Evolutionary conservation across 1,140 invertebrate genomes (phyloP).

Genomic region (Dendroctonus ponderosae): DNA sequence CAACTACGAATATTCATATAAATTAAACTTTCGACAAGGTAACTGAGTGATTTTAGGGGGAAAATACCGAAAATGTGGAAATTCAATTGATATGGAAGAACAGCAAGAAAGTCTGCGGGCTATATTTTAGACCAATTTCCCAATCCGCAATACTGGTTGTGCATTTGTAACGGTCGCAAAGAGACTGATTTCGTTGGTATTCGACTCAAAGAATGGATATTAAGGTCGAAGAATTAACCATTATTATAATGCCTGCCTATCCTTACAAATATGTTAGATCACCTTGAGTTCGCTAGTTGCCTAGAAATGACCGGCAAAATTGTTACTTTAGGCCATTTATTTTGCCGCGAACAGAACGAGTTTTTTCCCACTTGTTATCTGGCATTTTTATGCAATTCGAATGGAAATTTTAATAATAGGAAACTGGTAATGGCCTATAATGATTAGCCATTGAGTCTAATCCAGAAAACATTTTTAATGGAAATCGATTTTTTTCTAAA

Average conservation of each 20-base stretch:
- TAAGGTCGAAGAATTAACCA: slow-evolving; percentile 42
- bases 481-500: too few relatives aligned
- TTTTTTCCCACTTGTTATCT: too few relatives aligned
- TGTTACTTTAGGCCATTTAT: slow-evolving; percentile 43
- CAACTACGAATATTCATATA: too few relatives aligned
- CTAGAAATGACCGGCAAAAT: slow-evolving; percentile 43
- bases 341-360: slow-evolving; percentile 24
- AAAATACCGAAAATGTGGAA: too few relatives aligned
- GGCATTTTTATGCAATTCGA: not conserved
- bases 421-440: not conserved
- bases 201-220: slow-evolving; percentile 44
- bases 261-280: slow-evolving; percentile 47
- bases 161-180: slow-evolving; percentile 45
- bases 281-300: slow-evolving; percentile 38
- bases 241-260: slow-evolving; percentile 42
- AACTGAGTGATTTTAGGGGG: too few relatives aligned
- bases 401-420: not conserved
- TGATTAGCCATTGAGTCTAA: not conserved
- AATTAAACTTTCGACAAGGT: too few relatives aligned
- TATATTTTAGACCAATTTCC: slow-evolving; percentile 45
- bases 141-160: slow-evolving; percentile 44
- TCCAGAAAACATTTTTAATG: too few relatives aligned
- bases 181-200: slow-evolving; percentile 40
- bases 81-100: too few relatives aligned
- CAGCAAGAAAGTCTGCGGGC: not conserved